Conservation (phyloP, 2,113 vertebrate species). For the Canis aureus region DNA sequence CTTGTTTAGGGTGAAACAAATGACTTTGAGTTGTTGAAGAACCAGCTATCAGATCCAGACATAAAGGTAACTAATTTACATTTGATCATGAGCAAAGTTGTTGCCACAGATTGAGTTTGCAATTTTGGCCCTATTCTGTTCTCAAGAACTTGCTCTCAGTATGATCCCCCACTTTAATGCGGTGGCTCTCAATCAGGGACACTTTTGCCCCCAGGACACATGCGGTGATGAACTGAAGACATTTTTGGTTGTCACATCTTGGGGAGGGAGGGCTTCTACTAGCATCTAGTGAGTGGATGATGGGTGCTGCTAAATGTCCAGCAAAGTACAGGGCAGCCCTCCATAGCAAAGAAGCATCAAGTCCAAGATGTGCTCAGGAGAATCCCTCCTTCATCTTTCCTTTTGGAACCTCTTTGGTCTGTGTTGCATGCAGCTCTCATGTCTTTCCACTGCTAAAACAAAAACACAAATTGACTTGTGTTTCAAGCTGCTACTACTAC, state of each 20-base stretch:
- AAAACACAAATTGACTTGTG: background rate
- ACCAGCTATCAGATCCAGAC: conserved; percentile 95
- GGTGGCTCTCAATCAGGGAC: background rate
- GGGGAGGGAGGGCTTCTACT: background rate
- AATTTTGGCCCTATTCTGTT: background rate
- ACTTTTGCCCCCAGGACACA: background rate
- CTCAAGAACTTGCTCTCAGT: background rate
- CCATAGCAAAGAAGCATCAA: background rate
- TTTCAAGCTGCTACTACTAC: background rate
- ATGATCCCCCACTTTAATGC: background rate
- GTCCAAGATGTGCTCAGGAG: background rate
- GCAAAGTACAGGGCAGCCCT: background rate
- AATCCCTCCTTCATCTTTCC: background rate
- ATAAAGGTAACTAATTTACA: conserved; percentile 92
- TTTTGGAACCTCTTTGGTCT: background rate
- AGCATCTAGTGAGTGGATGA: background rate
- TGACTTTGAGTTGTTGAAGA: conserved; percentile 95
- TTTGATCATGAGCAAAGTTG: background rate
- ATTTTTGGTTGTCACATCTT: background rate
- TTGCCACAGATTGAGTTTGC: background rate
- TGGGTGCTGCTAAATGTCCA: background rate
- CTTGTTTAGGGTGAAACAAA: conserved; percentile 90
- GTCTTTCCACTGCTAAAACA: background rate
- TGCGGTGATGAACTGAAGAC: background rate
- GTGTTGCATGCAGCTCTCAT: background rate